These are phyloP conservation scores for Spinibarbus caldwelli DNA, from an alignment of 2,797 vertebrate genomes.

Conservation along the genomic window DNA sequence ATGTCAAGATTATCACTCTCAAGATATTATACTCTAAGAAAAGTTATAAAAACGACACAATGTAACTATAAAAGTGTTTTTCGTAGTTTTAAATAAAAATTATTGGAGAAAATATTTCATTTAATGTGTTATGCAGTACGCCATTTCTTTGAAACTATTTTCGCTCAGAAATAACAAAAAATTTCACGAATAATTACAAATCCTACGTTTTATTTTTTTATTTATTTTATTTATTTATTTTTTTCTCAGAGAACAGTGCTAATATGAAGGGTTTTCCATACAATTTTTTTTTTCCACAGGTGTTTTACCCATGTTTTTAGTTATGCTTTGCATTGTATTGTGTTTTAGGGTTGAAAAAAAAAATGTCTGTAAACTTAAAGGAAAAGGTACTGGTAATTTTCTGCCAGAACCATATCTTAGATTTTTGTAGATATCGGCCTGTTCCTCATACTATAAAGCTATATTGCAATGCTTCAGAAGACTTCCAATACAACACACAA, in stretches of 20 bases:
- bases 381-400: not conserved
- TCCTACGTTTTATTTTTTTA: no score
- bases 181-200: not conserved
- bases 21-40: no score
- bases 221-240: no score
- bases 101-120: not conserved
- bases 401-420: not conserved
- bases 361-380: not conserved
- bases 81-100: not conserved
- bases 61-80: not conserved
- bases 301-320: not conserved
- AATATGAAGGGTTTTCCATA: not conserved
- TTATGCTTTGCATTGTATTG: not conserved
- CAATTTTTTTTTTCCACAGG: not conserved
- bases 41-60: not conserved
- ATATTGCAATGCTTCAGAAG: not conserved
- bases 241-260: not conserved
- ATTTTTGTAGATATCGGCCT: not conserved
- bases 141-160: not conserved
- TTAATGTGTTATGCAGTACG: not conserved
- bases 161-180: not conserved
- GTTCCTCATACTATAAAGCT: not conserved
- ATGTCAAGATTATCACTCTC: slow-evolving; percentile 10
- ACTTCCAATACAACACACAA: not conserved
- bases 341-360: not conserved